These are phyloP conservation scores for Albula goreensis DNA, from an alignment of 2,113 vertebrate species.

Conservation along the genomic window DNA sequence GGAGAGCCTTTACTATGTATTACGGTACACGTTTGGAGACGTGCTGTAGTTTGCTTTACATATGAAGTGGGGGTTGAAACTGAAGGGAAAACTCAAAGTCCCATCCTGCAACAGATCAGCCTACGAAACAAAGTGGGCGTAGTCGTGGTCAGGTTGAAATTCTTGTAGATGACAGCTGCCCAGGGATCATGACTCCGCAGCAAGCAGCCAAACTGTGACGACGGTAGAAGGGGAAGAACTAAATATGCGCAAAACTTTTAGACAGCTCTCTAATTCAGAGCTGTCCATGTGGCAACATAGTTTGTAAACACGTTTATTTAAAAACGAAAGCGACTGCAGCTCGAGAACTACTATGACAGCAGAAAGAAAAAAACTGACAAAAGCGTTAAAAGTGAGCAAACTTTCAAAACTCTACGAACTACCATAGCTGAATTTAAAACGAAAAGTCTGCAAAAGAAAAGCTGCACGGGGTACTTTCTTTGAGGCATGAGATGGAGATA, in stretches of 20 bases:
- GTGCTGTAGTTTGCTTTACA: background rate
- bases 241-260: background rate
- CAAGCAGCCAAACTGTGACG: background rate
- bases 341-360: background rate
- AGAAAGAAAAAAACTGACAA: background rate
- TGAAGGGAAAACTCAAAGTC: background rate
- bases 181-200: background rate
- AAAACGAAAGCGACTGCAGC: background rate
- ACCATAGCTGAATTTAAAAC: background rate
- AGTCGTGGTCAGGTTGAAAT: background rate
- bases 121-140: constrained; percentile 3
- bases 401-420: background rate
- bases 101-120: background rate
- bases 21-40: background rate
- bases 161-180: constrained; percentile 2
- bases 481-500: background rate
- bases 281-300: background rate
- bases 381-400: background rate
- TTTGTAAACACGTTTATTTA: background rate
- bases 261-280: background rate
- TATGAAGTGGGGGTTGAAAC: background rate
- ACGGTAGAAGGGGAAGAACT: background rate
- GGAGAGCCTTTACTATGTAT: background rate
- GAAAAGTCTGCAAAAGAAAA: background rate
- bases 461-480: background rate